Percentiles rank a stretch among this genome's conserved stretches.
These are phyloP conservation scores for Stichodactyla mertensii DNA, from an alignment of 64 coral and sea anemone genomes.

Conservation along the genomic window DNA sequence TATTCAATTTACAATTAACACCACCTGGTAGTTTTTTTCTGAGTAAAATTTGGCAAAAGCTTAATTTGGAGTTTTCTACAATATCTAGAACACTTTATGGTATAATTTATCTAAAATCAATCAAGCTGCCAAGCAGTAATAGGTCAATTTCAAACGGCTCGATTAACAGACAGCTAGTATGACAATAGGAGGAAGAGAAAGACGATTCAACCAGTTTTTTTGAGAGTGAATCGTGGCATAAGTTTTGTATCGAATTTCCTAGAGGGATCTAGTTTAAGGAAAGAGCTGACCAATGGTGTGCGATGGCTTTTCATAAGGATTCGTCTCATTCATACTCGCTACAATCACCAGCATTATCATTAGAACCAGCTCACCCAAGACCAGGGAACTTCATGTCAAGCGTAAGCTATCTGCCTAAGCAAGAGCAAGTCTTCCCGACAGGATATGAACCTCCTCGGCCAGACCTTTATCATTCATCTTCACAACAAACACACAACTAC, in stretches of 20 bases:
- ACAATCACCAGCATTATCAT: background rate
- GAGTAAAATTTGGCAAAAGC: background rate
- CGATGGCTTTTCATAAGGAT: background rate
- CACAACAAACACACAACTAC: background rate
- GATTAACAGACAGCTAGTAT: no score
- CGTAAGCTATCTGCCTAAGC: background rate
- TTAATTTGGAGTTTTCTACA: no score
- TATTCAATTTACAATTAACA: background rate
- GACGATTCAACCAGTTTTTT: no score
- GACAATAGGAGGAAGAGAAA: no score
- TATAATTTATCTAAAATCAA: no score
- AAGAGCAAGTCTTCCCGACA: background rate
- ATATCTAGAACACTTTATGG: no score
- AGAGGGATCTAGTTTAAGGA: background rate
- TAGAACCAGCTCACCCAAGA: conserved; percentile 13
- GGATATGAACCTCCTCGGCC: conserved; percentile 1
- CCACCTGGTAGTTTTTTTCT: background rate
- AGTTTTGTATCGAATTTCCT: no score
- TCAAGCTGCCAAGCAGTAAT: no score
- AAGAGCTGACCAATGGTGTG: no score
- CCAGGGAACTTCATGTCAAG: background rate
- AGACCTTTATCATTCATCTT: background rate
- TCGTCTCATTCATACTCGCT: background rate
- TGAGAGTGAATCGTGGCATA: no score
- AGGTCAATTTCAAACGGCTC: no score